phyloP scores from a whole-genome alignment of 30 jellyfish, hydroid and myxozoan genomes.

The Aurelia sp. region DNA sequence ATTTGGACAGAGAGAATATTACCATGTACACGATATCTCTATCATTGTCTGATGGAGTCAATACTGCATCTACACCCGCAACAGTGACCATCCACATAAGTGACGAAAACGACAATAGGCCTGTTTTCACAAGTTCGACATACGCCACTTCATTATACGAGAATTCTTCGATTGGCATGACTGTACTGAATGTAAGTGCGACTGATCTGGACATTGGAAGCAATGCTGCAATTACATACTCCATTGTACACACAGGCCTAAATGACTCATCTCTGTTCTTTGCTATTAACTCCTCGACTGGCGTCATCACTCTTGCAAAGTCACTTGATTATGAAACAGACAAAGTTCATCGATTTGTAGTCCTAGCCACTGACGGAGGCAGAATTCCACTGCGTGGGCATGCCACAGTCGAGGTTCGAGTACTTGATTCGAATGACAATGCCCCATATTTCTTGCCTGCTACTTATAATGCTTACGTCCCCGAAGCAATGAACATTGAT shows the following conservation, averaged over 20 bases:
- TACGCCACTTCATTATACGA: constrained; percentile 48
- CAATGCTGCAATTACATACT: constrained; percentile 69
- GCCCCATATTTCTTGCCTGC: constrained; percentile 69
- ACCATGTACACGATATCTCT: constrained; percentile 46
- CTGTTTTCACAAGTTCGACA: constrained; percentile 55
- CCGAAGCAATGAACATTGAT: constrained; percentile 71
- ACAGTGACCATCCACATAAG: constrained; percentile 51
- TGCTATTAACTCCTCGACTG: constrained; percentile 74
- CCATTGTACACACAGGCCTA: constrained; percentile 59
- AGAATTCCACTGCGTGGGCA: constrained; percentile 44
- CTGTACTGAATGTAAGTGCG: constrained; percentile 69
- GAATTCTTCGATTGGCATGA: constrained; percentile 29
- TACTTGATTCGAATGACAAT: constrained; percentile 77
- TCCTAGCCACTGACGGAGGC: constrained; percentile 82
- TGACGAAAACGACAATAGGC: constrained; percentile 93
- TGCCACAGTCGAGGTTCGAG: constrained; percentile 72
- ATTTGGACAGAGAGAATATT: constrained; percentile 75
- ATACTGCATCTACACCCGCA: constrained; percentile 62
- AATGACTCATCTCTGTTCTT: constrained; percentile 52
- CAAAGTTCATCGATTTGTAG: constrained; percentile 46
- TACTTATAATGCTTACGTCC: constrained; percentile 51
- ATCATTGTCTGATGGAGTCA: constrained; percentile 75
- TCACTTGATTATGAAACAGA: constrained; percentile 73
- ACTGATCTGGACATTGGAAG: constrained; percentile 76
- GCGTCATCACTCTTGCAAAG: constrained; percentile 61